A percentile compares a stretch with the other conserved stretches of the same genome.
Conservation (phyloP, 2,797 vertebrate genomes). For the Gastrophryne carolinensis region DNA sequence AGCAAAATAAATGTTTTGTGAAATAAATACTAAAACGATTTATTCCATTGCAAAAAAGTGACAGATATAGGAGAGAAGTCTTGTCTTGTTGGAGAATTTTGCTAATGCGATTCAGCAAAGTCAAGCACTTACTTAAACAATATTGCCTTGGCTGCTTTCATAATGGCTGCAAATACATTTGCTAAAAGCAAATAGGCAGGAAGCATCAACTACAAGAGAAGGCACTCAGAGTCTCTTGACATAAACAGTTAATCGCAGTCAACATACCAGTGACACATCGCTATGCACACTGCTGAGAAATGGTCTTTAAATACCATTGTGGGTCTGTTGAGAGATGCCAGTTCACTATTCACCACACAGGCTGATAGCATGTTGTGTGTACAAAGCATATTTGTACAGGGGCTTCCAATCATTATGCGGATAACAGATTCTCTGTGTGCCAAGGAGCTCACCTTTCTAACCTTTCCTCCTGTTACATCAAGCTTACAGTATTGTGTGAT, state of each 20-base stretch:
- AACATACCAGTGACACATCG: conserved; percentile 11
- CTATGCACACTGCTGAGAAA: not conserved
- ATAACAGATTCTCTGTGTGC: conserved; percentile 29
- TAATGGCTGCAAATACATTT: not conserved
- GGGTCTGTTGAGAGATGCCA: conserved; percentile 22
- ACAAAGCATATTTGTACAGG: conserved; percentile 39
- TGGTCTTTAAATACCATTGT: conserved; percentile 11
- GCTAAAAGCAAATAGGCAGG: not conserved
- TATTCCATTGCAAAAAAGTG: conserved; percentile 1
- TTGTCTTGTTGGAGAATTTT: not conserved
- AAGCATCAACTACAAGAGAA: not conserved
- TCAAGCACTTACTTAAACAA: not conserved
- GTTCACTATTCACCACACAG: conserved; percentile 13
- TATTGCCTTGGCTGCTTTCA: not conserved
- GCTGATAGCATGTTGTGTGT: not conserved
- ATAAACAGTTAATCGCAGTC: conserved; percentile 10
- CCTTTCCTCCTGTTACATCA: conserved; percentile 10
- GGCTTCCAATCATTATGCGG: conserved; percentile 5
- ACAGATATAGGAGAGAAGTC: not conserved
- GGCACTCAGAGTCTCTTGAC: not conserved
- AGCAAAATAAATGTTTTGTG: not conserved
- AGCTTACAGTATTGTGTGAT: conserved; percentile 14
- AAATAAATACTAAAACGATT: not conserved
- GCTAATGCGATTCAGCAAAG: conserved; percentile 1
- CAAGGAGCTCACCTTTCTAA: conserved; percentile 25